Conservation (phyloP, 2,888 invertebrate genomes). For the Scaptomyza parva region DNA sequence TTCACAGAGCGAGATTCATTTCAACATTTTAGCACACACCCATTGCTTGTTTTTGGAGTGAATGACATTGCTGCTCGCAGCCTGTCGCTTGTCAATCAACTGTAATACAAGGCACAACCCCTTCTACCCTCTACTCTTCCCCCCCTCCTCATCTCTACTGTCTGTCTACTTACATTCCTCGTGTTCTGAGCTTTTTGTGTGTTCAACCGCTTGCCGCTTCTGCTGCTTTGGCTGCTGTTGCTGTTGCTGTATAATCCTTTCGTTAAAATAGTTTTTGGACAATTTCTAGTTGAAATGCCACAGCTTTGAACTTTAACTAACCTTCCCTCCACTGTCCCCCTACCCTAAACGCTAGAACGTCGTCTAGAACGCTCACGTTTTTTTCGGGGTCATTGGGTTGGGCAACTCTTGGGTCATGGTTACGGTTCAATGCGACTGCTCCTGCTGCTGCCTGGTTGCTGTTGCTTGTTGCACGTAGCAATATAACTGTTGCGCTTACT, state of each 20-base stretch:
- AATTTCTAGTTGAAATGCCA: constrained; percentile 49
- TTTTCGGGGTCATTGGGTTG: constrained; percentile 57
- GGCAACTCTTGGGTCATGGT: constrained; percentile 55
- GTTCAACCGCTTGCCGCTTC: no score
- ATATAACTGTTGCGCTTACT: constrained; percentile 50
- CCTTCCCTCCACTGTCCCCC: not conserved
- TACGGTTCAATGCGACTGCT: constrained; percentile 39
- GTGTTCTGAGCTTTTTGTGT: not conserved
- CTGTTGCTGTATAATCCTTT: constrained; percentile 49
- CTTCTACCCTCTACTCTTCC: not conserved
- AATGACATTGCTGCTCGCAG: constrained; percentile 60
- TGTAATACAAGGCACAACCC: constrained; percentile 35
- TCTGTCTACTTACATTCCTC: constrained; percentile 3
- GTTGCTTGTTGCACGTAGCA: constrained; percentile 36
- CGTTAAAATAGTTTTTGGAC: constrained; percentile 63
- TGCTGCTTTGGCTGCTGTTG: not conserved
- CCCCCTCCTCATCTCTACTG: not conserved
- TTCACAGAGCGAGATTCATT: constrained; percentile 61
- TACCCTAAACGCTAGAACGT: not conserved
- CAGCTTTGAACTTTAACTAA: constrained; percentile 57
- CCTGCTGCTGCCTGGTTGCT: not conserved
- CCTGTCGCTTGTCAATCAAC: constrained; percentile 68
- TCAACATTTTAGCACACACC: constrained; percentile 63
- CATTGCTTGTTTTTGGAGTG: constrained; percentile 65
- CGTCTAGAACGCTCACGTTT: not conserved